Evolutionary conservation across 2,797 vertebrate genomes (phyloP).

Genomic region (Microtus agrestis): DNA sequence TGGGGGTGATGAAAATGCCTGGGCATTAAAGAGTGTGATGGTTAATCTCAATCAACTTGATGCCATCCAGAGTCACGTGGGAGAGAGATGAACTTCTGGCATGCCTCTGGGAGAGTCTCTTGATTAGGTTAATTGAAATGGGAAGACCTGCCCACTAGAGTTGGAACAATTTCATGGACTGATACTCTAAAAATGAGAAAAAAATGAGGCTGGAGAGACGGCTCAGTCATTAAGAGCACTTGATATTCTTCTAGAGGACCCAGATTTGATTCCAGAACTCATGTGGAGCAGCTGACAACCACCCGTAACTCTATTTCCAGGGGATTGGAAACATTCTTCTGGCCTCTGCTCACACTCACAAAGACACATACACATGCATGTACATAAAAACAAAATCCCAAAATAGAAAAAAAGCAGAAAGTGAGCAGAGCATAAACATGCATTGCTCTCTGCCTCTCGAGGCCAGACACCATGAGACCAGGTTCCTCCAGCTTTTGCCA

Average conservation of each 20-base stretch:
- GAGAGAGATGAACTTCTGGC: neutral
- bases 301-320: neutral
- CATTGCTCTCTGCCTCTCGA: neutral
- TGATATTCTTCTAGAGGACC: neutral
- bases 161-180: neutral
- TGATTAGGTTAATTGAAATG: neutral
- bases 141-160: neutral
- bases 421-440: neutral
- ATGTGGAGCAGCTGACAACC: neutral
- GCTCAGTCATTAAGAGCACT: neutral
- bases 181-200: neutral
- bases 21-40: neutral
- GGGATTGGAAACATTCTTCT: neutral
- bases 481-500: neutral
- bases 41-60: neutral
- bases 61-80: neutral
- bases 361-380: neutral
- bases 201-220: neutral
- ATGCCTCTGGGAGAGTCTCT: neutral
- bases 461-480: neutral
- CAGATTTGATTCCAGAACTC: neutral
- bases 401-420: neutral
- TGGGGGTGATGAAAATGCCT: neutral
- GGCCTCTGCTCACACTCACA: neutral
- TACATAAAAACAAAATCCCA: neutral